Conservation (phyloP, 2,888 invertebrate species). For the Lampropteryx suffumata region DNA sequence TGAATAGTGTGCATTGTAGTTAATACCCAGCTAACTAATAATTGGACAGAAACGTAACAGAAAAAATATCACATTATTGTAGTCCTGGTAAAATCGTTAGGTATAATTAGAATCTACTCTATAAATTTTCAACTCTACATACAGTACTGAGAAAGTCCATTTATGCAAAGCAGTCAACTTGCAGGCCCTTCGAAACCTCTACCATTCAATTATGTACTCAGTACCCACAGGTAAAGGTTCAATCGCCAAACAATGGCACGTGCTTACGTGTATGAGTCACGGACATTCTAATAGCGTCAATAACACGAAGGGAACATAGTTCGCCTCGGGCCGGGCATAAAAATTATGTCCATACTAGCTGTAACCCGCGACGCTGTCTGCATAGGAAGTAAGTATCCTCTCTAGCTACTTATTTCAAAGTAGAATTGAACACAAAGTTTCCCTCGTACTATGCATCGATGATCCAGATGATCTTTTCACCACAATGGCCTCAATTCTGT, state of each 20-base stretch:
- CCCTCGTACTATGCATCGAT: too few relatives aligned
- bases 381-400: too few relatives aligned
- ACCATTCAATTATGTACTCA: constrained; percentile 2
- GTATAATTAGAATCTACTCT: neutral
- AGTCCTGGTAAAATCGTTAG: too few relatives aligned
- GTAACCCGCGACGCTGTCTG: too few relatives aligned
- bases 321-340: constrained; percentile 1
- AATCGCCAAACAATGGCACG: constrained; percentile 14
- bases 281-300: constrained; percentile 16
- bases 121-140: neutral
- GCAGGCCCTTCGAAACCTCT: neutral
- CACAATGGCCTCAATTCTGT: too few relatives aligned
- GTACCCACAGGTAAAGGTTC: neutral
- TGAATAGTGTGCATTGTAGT: constrained; percentile 1
- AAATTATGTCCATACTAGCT: too few relatives aligned
- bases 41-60: too few relatives aligned
- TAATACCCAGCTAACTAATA: too few relatives aligned
- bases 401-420: too few relatives aligned
- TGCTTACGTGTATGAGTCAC: constrained; percentile 19
- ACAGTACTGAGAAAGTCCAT: neutral
- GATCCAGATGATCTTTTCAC: too few relatives aligned
- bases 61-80: too few relatives aligned
- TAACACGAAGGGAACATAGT: constrained; percentile 19
- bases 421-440: too few relatives aligned
- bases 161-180: constrained; percentile 3